phyloP scores from a whole-genome alignment of 2,888 invertebrate species.

The Xestia rhomboidea region DNA sequence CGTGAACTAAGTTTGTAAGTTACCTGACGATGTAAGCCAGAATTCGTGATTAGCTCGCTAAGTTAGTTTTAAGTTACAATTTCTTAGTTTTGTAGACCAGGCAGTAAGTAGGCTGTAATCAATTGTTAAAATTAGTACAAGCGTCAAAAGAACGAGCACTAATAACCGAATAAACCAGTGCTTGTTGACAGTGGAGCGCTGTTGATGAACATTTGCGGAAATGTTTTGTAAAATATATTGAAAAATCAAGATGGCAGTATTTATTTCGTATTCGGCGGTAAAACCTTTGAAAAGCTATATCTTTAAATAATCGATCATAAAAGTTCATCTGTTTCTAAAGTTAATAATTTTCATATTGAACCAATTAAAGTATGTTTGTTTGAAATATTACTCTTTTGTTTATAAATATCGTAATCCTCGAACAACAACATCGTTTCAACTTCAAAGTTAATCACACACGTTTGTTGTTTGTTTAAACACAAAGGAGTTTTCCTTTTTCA shows the following conservation, averaged over 20 bases:
- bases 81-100: neutral
- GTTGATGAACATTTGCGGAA: neutral
- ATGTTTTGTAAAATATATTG: neutral
- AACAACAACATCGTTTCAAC: neutral
- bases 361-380: neutral
- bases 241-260: neutral
- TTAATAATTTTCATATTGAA: neutral
- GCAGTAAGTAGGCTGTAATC: neutral
- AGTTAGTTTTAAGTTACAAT: neutral
- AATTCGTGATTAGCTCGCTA: neutral
- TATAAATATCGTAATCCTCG: neutral
- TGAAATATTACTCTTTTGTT: neutral
- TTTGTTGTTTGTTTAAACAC: neutral
- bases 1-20: conserved; percentile 15
- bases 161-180: neutral
- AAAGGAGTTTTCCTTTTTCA: neutral
- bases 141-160: neutral
- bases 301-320: neutral
- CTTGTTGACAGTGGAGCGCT: neutral
- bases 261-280: neutral
- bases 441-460: neutral
- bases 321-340: neutral
- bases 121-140: neutral
- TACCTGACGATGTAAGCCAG: neutral
- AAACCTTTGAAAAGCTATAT: neutral